A percentile compares a stretch with the other conserved stretches of the same genome.
Evolutionary conservation across 2,888 invertebrate genomes (phyloP).

Genomic region (Acanthosepion lycidas): DNA sequence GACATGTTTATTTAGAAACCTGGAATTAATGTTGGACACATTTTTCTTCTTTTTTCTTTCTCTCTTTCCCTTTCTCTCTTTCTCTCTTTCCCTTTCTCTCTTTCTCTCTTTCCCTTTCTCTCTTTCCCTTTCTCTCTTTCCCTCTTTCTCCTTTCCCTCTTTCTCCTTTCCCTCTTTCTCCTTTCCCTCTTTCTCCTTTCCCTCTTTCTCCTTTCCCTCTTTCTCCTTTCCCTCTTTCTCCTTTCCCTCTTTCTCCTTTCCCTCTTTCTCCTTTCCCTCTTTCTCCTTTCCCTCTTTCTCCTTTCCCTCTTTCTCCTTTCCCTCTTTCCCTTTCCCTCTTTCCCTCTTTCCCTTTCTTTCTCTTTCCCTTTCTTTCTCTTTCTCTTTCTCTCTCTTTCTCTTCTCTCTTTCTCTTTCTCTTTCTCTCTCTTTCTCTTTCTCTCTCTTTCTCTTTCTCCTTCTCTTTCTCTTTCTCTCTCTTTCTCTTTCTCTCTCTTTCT

Average conservation of each 20-base stretch:
- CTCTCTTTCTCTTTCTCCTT: accelerated
- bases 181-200: too few relatives aligned
- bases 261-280: not conserved
- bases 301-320: too few relatives aligned
- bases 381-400: too few relatives aligned
- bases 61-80: not conserved
- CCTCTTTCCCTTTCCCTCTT: too few relatives aligned
- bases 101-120: not conserved
- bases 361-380: too few relatives aligned
- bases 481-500: not conserved
- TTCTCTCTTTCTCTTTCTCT: too few relatives aligned
- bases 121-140: not conserved
- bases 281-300: not conserved
- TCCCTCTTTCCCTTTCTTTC: not conserved
- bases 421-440: not conserved
- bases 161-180: too few relatives aligned
- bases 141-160: not conserved
- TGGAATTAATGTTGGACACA: too few relatives aligned
- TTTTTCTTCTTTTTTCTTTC: not conserved
- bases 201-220: too few relatives aligned
- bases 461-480: not conserved
- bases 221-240: accelerated
- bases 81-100: not conserved
- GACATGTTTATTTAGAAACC: too few relatives aligned
- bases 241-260: not conserved